Evolutionary conservation across 2,888 invertebrate genomes (phyloP).

Genomic region (Germaria angustata): DNA sequence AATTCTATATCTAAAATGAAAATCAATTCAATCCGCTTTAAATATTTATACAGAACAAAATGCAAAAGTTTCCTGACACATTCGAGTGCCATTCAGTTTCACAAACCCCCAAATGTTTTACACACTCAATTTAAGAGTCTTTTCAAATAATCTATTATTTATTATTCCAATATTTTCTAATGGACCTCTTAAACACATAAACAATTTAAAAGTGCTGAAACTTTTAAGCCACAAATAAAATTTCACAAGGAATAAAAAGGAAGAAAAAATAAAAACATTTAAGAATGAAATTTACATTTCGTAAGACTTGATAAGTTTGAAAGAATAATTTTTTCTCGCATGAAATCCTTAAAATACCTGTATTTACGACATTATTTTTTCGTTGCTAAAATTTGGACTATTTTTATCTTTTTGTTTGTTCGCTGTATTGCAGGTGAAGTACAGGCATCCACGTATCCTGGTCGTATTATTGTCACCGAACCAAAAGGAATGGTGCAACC

Average conservation of each 20-base stretch:
- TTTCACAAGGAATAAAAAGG: too few relatives aligned
- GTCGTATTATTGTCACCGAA: conserved; percentile 84
- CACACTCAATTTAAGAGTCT: neutral
- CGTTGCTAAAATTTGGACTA: too few relatives aligned
- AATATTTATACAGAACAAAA: neutral
- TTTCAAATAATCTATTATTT: conserved; percentile 4
- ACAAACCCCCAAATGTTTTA: neutral
- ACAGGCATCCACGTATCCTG: conserved; percentile 86
- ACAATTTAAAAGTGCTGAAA: conserved; percentile 8
- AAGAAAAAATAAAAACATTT: too few relatives aligned
- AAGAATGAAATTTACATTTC: neutral
- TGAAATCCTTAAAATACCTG: neutral
- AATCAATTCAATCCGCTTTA: neutral
- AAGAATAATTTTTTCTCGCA: neutral
- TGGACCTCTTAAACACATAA: neutral
- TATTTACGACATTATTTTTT: neutral
- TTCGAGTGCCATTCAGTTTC: neutral
- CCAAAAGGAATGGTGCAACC: conserved; percentile 89
- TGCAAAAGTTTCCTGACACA: neutral
- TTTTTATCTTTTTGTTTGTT: neutral
- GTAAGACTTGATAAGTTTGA: neutral
- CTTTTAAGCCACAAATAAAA: neutral
- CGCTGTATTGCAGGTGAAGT: conserved; percentile 80
- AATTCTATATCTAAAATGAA: too few relatives aligned
- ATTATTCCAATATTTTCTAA: conserved; percentile 12